Evolutionary conservation across 2,888 invertebrate species (phyloP), one percentile per base, ranked within the genome.

Genomic region (Charanyca ferruginea): DNA sequence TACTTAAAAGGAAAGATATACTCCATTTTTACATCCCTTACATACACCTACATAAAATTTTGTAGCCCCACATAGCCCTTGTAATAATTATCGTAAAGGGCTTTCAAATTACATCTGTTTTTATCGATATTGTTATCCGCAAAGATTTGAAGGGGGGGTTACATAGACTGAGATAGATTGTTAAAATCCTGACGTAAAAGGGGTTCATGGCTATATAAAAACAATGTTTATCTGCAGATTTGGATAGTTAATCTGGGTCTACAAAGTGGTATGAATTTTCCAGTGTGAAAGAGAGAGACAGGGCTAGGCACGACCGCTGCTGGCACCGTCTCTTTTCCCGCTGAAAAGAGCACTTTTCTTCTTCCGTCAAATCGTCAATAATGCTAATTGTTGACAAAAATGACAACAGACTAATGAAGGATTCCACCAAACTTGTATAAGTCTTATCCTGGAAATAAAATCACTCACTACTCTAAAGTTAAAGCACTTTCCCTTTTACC

Each of bases 11-110:
- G 11, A 0, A 60, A 22, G 1, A 20, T 25, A 6, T 44, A 51
- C 49, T 51, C 25, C 6, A 45, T 23, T 45, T 66, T 62, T 51
- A 62, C 72, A 4, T 13, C 2, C n/a, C 58, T 58, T 16, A 9
- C 23, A 11, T 38, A 57, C 2, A 38, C 38, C 38, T 11, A 52
- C 52, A 66, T 70, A 70, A 66, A 73, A 52, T 66, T 74, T 73
- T 70, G 55, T 66, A 25, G 54, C 66, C 18, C 16, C 44, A 44
- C 51, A 51, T 16, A 42, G n/a, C 42, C 25, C 25, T 18, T 44
- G 44, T 49, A 61, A 32, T 41, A 67, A 69, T 70, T 70, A 70
- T 38, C 74, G 74, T 63, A 47, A 66, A 70, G 41, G 13, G 41
- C 18, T 55, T 73, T 41, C 47, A 41, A 55, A 55, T 67, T 70